Base-by-base conservation (phyloP, 2,113 vertebrate genomes). In the Jaculus jaculus region DNA sequence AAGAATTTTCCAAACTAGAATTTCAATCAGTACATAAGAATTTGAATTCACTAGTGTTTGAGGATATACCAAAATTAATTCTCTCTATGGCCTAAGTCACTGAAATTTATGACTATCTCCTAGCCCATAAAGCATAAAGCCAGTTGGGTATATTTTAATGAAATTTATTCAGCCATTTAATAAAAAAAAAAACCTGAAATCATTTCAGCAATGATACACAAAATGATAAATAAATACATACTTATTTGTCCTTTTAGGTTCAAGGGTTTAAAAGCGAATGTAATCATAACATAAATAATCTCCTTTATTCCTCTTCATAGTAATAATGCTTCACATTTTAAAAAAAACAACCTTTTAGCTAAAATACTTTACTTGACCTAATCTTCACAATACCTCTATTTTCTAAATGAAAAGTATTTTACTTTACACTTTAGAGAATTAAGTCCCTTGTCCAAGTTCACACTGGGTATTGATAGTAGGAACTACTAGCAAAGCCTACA, bases 231-330 rank as follows among this genome's bases (percentile, higher is more conserved):
- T 4, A 86, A 65, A 42, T 28, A 61, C 21, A 61, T 34, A 69
- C 58, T 51, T 90, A 87, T 66, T 63, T 3, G 1, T 42, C 47
- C 54, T 86, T 94, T 89, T 79, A 88, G 42, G 21, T 85, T 95
- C 71, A 96, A 92, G 82, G 91, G 78, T 94, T 95, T 83, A 94
- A 96, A 82, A 95, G 88, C 60, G 92, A 93, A 89, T 86, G 82
- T 91, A 94, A 90, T 87, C 84, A 92, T 78, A 92, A 71, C 1
- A 8, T 78, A 84, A 89, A 47, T 87, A 73, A 93, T 30, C 21
- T 71, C 66, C 18, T 90, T 68, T 95, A 65, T 91, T 79, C 42
- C 60, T 87, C 83, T 89, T 86, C 82, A 90, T 54, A 79, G 51
- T 58, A 93, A 91, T 60, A 95, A 90, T 83, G 63, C 34, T 39